Percentiles rank a stretch among this genome's conserved stretches.
These are phyloP conservation scores for Synergus laeviventris DNA, from an alignment of 2,888 invertebrate genomes.

Conservation along the genomic window DNA sequence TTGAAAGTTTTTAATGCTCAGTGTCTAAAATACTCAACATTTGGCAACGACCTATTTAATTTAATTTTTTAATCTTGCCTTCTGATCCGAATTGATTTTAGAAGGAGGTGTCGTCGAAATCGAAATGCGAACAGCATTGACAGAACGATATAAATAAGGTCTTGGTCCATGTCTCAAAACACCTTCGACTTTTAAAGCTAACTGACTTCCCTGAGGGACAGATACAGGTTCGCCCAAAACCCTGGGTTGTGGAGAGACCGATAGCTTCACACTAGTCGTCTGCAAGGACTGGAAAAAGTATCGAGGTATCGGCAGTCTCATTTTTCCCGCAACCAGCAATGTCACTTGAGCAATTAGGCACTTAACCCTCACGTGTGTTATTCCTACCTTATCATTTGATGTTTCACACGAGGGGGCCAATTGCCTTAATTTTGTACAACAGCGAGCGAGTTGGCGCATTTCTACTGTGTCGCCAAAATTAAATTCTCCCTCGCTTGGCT, in stretches of 20 bases:
- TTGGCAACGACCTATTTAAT: neutral
- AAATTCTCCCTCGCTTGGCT: constrained; percentile 65
- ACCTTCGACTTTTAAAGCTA: constrained; percentile 95
- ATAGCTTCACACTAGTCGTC: constrained; percentile 87
- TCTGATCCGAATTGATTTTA: constrained; percentile 77
- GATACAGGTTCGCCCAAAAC: constrained; percentile 89
- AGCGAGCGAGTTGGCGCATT: constrained; percentile 71
- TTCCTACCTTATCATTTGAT: constrained; percentile 67
- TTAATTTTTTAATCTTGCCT: constrained; percentile 52
- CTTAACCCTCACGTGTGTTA: constrained; percentile 76
- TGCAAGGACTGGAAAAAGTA: constrained; percentile 92
- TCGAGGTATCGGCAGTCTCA: constrained; percentile 81
- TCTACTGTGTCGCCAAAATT: constrained; percentile 71
- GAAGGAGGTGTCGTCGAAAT: constrained; percentile 79
- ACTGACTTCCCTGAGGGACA: constrained; percentile 88
- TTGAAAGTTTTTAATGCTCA: no score
- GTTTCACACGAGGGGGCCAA: constrained; percentile 71
- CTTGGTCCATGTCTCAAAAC: constrained; percentile 87
- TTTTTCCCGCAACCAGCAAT: constrained; percentile 76
- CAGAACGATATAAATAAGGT: constrained; percentile 83
- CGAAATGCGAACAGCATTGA: constrained; percentile 84
- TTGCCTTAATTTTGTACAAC: constrained; percentile 68
- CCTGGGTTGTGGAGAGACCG: constrained; percentile 88
- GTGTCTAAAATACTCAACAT: neutral
- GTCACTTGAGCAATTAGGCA: constrained; percentile 79